phyloP scores from a whole-genome alignment of 2,113 vertebrate species.

The Myotis brandtii region DNA sequence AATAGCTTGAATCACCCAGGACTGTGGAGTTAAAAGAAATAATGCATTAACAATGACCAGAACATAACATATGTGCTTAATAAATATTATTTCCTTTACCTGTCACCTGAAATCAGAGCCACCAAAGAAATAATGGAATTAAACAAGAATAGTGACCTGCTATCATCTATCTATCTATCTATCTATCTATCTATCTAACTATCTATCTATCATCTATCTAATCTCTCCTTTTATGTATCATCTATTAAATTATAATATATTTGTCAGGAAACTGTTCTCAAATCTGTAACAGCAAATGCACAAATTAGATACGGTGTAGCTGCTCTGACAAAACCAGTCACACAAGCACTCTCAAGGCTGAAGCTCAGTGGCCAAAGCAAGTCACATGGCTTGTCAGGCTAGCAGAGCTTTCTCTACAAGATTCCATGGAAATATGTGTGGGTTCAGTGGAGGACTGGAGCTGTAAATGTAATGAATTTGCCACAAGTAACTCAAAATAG shows the following conservation, averaged over 20 bases:
- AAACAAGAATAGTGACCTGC: background rate
- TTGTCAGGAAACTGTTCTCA: background rate
- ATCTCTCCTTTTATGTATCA: too few relatives aligned
- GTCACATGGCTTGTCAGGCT: background rate
- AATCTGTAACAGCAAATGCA: background rate
- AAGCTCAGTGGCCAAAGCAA: background rate
- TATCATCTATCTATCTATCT: background rate
- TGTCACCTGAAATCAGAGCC: background rate
- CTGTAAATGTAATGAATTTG: background rate
- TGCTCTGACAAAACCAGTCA: background rate
- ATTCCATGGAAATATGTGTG: background rate
- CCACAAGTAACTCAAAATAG: background rate
- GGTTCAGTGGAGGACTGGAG: background rate
- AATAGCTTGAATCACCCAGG: background rate
- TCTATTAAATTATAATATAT: background rate
- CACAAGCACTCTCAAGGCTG: background rate
- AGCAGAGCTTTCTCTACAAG: background rate
- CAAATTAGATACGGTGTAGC: background rate
- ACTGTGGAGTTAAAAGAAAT: background rate
- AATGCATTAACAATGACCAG: background rate
- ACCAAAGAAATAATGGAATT: background rate
- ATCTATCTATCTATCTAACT: background rate
- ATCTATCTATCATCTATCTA: background rate
- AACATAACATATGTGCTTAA: background rate
- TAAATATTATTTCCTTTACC: background rate